Base-by-base conservation (phyloP, 2,888 invertebrate species). In the Phanerotoma sp. region DNA sequence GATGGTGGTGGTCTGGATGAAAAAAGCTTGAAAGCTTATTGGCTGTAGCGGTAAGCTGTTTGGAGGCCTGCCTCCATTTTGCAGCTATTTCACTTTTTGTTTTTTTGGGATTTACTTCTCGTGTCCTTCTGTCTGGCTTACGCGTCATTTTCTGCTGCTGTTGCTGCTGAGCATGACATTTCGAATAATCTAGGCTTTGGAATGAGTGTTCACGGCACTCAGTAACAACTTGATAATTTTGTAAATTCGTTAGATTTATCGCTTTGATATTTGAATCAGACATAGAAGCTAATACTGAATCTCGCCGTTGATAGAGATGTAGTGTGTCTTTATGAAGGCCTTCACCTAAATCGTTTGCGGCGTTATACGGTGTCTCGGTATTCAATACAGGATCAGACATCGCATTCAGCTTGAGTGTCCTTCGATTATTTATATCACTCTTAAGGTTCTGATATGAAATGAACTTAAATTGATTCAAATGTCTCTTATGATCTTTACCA, bases 371-470 rank as follows among this genome's bases (percentile, higher is more conserved):
- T 32, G 60, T 64, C 4, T 69, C 67, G 0, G 62, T 50, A 15
- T 66, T 74, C 10, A 76, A 46, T 38, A 66, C 62, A 1, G 75
- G 75, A 51, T 76, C 75, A 1, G 75, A 76, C 67, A 74, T 66
- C 0, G 74, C 67, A 54, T 73, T 75, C 32, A 71, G 44, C 5
- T 67, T 67, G 13, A 68, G 45, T 6, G 61, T 45, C 15, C 65
- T 71, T 10, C 61, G 61, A 42, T 62, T 67, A 15, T 51, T 55
- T 0, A 56, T 59, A 30, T 71, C 67, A 54, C 64, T 67, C 28
- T 74, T 70, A 9, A 76, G 54, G 41, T 74, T 74, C 41, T 75
- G 75, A 56, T 74, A 76, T 3, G 75, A 75, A 32, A 65, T 71
- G 44, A 74, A 76, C 49, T 66, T 69, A 0, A 72, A 66, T 21